Evolutionary conservation across 2,888 invertebrate genomes (phyloP).

Genomic region (Acronicta psi): DNA sequence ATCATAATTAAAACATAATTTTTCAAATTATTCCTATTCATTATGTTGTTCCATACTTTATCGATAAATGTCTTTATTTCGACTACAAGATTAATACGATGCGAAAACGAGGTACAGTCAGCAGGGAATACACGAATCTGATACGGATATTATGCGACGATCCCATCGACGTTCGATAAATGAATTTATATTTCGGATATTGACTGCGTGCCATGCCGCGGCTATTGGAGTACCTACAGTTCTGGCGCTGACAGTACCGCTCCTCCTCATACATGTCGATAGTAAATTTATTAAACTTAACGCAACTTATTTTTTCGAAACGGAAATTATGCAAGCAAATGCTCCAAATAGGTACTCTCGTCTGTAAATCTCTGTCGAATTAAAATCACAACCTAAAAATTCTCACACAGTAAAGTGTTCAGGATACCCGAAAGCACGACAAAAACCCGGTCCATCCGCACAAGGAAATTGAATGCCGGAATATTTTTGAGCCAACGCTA

Average conservation of each 20-base stretch:
- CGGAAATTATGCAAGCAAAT: slow-evolving; percentile 16
- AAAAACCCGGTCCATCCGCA: slow-evolving; percentile 22
- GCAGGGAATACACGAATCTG: slow-evolving; percentile 63
- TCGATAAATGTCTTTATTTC: slow-evolving; percentile 56
- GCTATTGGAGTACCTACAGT: slow-evolving; percentile 30
- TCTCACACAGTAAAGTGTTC: slow-evolving; percentile 10
- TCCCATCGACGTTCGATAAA: slow-evolving; percentile 61
- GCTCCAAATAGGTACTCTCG: background rate
- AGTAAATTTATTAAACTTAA: background rate
- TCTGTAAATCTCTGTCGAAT: background rate
- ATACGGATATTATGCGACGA: slow-evolving; percentile 55
- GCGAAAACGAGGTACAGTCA: slow-evolving; percentile 55
- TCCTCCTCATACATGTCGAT: slow-evolving; percentile 18
- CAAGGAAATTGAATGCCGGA: slow-evolving; percentile 38
- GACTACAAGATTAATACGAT: slow-evolving; percentile 58
- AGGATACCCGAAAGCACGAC: slow-evolving; percentile 17
- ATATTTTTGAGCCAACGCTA: slow-evolving; percentile 29
- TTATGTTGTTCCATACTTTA: background rate
- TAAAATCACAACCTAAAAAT: slow-evolving; percentile 15
- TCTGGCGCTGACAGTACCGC: slow-evolving; percentile 31
- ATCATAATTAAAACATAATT: too few relatives aligned
- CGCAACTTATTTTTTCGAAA: too few relatives aligned
- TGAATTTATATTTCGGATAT: slow-evolving; percentile 65
- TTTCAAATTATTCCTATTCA: too few relatives aligned
- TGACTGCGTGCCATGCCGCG: slow-evolving; percentile 57